Percentiles rank a stretch among this genome's conserved stretches.
phyloP scores from a whole-genome alignment of 2,797 vertebrate genomes.

The Cyprinella venusta region DNA sequence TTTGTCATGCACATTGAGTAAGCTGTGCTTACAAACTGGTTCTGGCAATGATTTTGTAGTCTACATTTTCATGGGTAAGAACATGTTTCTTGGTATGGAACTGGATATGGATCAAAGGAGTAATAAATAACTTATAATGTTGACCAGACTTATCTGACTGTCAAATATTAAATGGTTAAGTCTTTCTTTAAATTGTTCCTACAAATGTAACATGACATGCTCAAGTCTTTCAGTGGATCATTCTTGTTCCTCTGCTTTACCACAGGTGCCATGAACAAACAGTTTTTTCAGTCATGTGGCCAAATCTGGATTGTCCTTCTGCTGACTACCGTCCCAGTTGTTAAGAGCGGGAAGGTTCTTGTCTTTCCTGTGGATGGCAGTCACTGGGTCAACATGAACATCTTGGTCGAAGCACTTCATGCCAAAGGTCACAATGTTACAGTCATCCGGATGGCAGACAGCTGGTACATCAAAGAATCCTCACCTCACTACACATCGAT shows the following conservation, averaged over 20 bases:
- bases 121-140: not conserved
- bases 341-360: constrained; percentile 58
- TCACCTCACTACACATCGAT: constrained; percentile 56
- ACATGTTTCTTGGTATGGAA: not conserved
- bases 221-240: not conserved
- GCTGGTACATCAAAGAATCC: constrained; percentile 60
- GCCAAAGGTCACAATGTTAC: constrained; percentile 60
- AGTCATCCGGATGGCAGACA: constrained; percentile 55
- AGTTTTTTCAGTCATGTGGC: constrained; percentile 7
- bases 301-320: constrained; percentile 25
- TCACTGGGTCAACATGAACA: constrained; percentile 66
- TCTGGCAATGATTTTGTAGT: constrained; percentile 15
- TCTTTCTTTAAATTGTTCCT: not conserved
- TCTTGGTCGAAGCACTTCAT: constrained; percentile 60
- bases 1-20: not conserved
- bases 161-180: not conserved
- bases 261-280: constrained; percentile 32
- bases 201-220: not conserved
- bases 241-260: not conserved
- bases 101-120: not conserved
- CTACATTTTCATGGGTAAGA: constrained; percentile 2
- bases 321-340: constrained; percentile 15
- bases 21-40: constrained; percentile 1
- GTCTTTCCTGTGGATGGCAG: constrained; percentile 63
- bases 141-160: not conserved